These are phyloP conservation scores for Sarcoramphus papa DNA, from an alignment of 2,797 vertebrate species.

Conservation along the genomic window DNA sequence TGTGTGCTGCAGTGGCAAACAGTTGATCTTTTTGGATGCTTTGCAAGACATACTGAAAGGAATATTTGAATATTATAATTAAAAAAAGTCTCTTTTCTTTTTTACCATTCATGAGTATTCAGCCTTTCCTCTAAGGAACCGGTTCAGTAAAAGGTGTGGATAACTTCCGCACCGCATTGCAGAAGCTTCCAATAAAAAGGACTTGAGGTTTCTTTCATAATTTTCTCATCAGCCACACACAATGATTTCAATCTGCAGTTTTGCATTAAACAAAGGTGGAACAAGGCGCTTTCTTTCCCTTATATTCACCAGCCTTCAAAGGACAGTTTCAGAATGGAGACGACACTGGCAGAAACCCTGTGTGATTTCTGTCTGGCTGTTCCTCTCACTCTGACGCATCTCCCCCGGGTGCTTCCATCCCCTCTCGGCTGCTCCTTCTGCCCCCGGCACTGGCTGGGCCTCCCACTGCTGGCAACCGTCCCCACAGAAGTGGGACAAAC, in stretches of 20 bases:
- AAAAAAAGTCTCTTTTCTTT: neutral
- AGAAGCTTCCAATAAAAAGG: slow-evolving; percentile 11
- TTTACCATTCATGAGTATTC: neutral
- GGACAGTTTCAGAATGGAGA: neutral
- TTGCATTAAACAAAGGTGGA: neutral
- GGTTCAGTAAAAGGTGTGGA: neutral
- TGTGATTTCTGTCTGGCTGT: neutral
- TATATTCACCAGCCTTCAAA: neutral
- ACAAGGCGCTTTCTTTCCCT: neutral
- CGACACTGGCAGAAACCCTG: neutral
- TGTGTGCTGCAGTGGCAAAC: neutral
- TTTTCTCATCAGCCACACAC: slow-evolving; percentile 30
- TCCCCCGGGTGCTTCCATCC: neutral
- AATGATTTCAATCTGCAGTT: slow-evolving; percentile 11
- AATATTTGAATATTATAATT: slow-evolving; percentile 29
- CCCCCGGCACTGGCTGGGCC: neutral
- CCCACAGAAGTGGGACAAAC: neutral
- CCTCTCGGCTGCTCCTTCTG: neutral
- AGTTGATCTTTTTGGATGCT: neutral
- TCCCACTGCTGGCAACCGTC: neutral
- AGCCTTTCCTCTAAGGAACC: neutral
- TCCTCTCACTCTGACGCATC: neutral
- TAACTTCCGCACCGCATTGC: neutral
- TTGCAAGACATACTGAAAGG: neutral
- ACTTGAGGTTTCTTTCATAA: slow-evolving; percentile 8